These are phyloP conservation scores for Vesta saturnalis DNA, from an alignment of 2,888 invertebrate species.

Conservation along the genomic window DNA sequence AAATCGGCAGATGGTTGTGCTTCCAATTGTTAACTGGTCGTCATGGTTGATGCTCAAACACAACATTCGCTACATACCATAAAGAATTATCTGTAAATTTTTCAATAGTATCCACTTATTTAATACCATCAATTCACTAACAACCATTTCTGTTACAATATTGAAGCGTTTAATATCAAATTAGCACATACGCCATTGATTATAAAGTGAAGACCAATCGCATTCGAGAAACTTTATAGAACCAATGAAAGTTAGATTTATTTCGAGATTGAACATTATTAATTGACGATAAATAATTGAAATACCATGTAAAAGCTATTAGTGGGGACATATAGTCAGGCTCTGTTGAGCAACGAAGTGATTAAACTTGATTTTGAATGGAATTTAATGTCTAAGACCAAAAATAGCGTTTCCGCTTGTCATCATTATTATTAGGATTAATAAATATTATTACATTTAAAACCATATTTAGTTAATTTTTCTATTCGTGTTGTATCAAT, in stretches of 20 bases:
- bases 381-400: conserved; percentile 20
- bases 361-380: conserved; percentile 32
- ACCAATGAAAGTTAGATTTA: conserved; percentile 41
- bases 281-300: conserved; percentile 40
- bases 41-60: conserved; percentile 60
- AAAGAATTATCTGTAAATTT: conserved; percentile 46
- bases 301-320: conserved; percentile 39
- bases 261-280: conserved; percentile 27
- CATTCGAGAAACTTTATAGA: conserved; percentile 31
- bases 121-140: conserved; percentile 35
- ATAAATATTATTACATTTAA: background rate
- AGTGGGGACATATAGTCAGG: conserved; percentile 42
- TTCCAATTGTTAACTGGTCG: conserved; percentile 60
- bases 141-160: conserved; percentile 50
- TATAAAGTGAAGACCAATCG: conserved; percentile 43
- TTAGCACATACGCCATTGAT: conserved; percentile 60
- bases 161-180: conserved; percentile 60
- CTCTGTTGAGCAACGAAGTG: conserved; percentile 29
- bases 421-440: conserved; percentile 1
- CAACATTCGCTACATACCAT: conserved; percentile 53
- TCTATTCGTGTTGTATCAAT: background rate
- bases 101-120: conserved; percentile 19
- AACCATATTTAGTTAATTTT: background rate
- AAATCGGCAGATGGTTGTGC: conserved; percentile 59
- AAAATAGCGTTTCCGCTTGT: conserved; percentile 23